These are phyloP conservation scores for Cerastis rubricosa DNA, from an alignment of 2,888 invertebrate species.

Conservation along the genomic window DNA sequence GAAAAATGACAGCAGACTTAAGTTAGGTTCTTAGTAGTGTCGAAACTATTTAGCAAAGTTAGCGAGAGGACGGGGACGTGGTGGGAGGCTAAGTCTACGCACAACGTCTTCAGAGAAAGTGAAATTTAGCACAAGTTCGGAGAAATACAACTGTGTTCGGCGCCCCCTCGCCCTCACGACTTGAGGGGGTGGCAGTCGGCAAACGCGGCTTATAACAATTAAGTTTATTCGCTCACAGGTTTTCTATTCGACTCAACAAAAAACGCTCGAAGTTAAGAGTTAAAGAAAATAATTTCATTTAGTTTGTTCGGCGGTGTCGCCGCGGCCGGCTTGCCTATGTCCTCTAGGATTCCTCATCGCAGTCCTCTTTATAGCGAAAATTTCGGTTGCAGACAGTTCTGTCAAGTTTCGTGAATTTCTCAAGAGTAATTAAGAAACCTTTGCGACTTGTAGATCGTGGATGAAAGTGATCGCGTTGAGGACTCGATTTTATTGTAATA, in stretches of 20 bases:
- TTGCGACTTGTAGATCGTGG: conserved; percentile 4
- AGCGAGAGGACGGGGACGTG: conserved; percentile 77
- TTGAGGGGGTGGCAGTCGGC: conserved; percentile 83
- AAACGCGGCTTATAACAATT: conserved; percentile 90
- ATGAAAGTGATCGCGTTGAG: conserved; percentile 29
- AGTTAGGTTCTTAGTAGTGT: conserved; percentile 62
- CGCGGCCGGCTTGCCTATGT: conserved; percentile 29
- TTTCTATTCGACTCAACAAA: conserved; percentile 82
- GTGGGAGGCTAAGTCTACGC: conserved; percentile 89
- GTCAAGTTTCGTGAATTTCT: conserved; percentile 23
- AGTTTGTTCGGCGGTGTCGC: conserved; percentile 56
- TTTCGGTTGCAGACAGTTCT: conserved; percentile 16
- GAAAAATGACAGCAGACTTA: conserved; percentile 57
- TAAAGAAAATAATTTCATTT: conserved; percentile 67
- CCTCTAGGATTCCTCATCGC: conserved; percentile 14
- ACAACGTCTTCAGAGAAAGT: conserved; percentile 90
- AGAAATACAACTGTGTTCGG: conserved; percentile 87
- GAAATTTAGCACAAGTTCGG: conserved; percentile 91
- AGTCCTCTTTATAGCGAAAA: conserved; percentile 18
- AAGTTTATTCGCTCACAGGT: conserved; percentile 88
- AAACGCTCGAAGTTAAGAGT: conserved; percentile 67
- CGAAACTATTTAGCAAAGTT: conserved; percentile 83
- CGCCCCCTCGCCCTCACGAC: conserved; percentile 77
- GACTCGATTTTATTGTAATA: conserved; percentile 1
- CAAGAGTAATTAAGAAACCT: conserved; percentile 37